Evolutionary conservation across 1,140 invertebrate genomes (phyloP).

Genomic region (Carcinoscorpius rotundicauda): DNA sequence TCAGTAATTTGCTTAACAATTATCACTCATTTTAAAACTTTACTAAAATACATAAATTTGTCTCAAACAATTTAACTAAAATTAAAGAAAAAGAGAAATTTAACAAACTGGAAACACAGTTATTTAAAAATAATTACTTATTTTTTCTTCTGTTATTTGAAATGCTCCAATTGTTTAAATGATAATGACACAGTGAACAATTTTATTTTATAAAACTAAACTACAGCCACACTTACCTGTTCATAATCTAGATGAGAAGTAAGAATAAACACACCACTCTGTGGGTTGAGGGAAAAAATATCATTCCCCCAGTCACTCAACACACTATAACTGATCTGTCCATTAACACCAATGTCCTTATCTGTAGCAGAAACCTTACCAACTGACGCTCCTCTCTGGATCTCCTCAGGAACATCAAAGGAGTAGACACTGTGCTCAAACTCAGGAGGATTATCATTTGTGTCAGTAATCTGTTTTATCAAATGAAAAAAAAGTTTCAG

Average conservation of each 20-base stretch:
- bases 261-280: constrained; percentile 75
- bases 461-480: constrained; percentile 60
- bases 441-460: constrained; percentile 85
- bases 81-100: no score
- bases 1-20: no score
- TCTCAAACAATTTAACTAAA: no score
- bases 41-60: no score
- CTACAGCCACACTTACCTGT: constrained; percentile 46
- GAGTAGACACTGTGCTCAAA: constrained; percentile 73
- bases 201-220: no score
- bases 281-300: constrained; percentile 80
- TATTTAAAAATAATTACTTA: no score
- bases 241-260: constrained; percentile 84
- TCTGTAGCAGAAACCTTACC: constrained; percentile 70
- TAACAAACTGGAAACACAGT: no score
- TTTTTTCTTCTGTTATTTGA: neutral
- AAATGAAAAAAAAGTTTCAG: no score
- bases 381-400: constrained; percentile 59
- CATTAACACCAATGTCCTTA: constrained; percentile 69
- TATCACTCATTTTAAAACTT: no score
- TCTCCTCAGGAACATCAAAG: constrained; percentile 78
- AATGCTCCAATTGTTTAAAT: neutral
- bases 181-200: no score
- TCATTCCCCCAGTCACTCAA: constrained; percentile 89
- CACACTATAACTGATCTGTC: constrained; percentile 73